A percentile compares a stretch with the other conserved stretches of the same genome.
Evolutionary conservation across 1,140 invertebrate species (phyloP).

Genomic region (Centruroides vittatus): DNA sequence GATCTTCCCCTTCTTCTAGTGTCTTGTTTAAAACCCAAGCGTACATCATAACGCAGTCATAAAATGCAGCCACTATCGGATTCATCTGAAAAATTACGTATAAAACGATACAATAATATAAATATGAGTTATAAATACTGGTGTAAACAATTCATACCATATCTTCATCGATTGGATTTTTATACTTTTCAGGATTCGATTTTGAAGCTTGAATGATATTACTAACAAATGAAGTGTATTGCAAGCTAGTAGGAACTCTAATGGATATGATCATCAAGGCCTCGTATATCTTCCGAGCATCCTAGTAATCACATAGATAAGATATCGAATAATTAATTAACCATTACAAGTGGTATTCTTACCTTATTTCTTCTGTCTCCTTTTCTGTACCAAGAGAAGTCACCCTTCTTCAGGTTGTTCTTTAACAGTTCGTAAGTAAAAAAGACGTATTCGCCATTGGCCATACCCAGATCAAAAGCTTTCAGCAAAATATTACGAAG

Average conservation of each 20-base stretch:
- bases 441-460: constrained; percentile 70
- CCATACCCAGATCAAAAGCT: constrained; percentile 69
- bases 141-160: background rate
- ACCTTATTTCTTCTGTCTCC: constrained; percentile 16
- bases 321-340: too few relatives aligned
- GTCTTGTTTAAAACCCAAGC: constrained; percentile 84
- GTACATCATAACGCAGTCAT: constrained; percentile 83
- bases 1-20: constrained; percentile 51
- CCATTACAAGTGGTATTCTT: background rate
- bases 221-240: constrained; percentile 8
- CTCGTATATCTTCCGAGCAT: constrained; percentile 14
- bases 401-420: background rate
- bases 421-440: constrained; percentile 75
- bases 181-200: background rate
- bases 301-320: background rate
- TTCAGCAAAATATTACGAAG: constrained; percentile 72
- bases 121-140: background rate
- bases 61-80: constrained; percentile 77
- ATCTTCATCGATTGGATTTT: background rate
- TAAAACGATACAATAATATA: background rate
- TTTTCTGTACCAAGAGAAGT: constrained; percentile 17
- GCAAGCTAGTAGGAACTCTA: constrained; percentile 2
- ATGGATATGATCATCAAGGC: constrained; percentile 12
- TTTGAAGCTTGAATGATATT: constrained; percentile 6
- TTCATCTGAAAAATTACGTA: constrained; percentile 10